These are phyloP conservation scores for Ibycter americanus DNA, from an alignment of 2,797 vertebrate genomes.

Conservation along the genomic window DNA sequence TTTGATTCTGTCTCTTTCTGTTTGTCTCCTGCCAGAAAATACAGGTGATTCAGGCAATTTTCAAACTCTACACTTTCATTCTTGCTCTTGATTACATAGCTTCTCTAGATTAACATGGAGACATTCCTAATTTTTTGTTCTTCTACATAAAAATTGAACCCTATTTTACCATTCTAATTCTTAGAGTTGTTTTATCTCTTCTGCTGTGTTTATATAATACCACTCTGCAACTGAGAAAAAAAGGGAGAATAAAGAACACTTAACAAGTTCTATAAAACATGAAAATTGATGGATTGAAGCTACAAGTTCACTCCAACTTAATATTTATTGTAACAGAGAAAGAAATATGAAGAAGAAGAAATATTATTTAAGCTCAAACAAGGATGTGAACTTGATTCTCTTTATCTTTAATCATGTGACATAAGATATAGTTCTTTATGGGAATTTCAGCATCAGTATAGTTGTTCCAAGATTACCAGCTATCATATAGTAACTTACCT, in stretches of 20 bases:
- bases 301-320: neutral
- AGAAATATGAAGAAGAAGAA: neutral
- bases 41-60: neutral
- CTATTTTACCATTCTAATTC: neutral
- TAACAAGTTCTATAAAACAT: neutral
- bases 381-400: neutral
- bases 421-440: neutral
- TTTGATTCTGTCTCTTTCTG: neutral
- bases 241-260: neutral
- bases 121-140: neutral
- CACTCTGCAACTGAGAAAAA: neutral
- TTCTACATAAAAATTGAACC: neutral
- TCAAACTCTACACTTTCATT: neutral
- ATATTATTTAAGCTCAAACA: neutral
- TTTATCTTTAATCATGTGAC: neutral
- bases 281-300: neutral
- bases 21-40: neutral
- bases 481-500: neutral
- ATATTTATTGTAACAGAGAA: neutral
- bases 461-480: neutral
- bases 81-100: neutral
- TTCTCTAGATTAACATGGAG: neutral
- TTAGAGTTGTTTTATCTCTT: neutral
- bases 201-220: neutral
- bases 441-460: neutral